Base-by-base conservation (phyloP, 2,113 vertebrate species). In the Cephalopterus ornatus region DNA sequence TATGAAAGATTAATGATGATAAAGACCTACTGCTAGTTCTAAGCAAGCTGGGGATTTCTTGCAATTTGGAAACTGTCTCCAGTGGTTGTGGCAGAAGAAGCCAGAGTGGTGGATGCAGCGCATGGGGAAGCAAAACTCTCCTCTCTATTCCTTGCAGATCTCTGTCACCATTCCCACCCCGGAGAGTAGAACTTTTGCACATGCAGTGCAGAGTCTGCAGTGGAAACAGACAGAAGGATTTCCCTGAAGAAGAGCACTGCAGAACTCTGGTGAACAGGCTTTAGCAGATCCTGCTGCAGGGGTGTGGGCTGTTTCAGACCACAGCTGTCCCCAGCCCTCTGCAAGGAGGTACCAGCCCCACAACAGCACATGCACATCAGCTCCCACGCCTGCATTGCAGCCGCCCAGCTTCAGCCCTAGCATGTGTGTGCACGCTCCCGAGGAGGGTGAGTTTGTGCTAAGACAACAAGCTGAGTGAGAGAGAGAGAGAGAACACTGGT, bases 11-110 rank as follows among this genome's bases (percentile, higher is more conserved):
- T 83, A 66, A 88, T 79, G 50, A 61, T 56, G 32, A 91, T 53
- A 91, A 96, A 95, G 81, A 84, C 47, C 39, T 88, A 59, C 53
- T 85, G 77, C 53, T 82, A 44, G n/a, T 61, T 91, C 56, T 77
- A 78, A 75, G 79, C 67, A 76, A 65, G 50, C 41, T 61, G 3
- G 3, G 42, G 30, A 62, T 79, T 53, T 83, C 53, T 49, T 82
- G 62, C 46, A 85, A 52, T 82, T 88, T 85, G 73, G 59, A 82
- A 92, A 52, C 26, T 61, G 39, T 81, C 61, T n/a, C 37, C n/a
- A 39, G 47, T 30, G 76, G 26, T 63, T 53, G 65, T 20, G 63
- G 76, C 30, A 49, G 59, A 75, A 88, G 41, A 13, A 68, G 42
- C 6, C 4, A 1, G 61, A 80, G 55, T 4, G 0, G 47, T 52